Conservation (phyloP, 37 sponge, comb jelly and placozoan species). For the Cliona cf. orientalis region DNA sequence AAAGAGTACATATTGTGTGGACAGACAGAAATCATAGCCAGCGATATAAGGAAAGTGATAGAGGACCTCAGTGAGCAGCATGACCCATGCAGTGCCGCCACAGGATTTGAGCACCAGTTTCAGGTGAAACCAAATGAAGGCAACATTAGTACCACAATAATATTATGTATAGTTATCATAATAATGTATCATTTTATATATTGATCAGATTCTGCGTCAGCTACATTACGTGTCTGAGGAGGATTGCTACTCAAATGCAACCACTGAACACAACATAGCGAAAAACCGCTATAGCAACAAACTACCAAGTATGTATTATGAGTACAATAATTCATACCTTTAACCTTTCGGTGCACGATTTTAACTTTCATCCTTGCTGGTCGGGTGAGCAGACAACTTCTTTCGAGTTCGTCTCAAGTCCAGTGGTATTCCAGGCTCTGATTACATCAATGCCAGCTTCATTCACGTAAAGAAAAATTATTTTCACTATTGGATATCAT, state of each 20-base stretch:
- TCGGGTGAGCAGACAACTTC: conserved; percentile 45
- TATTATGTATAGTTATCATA: no score
- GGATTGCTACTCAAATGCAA: conserved; percentile 17
- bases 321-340: no score
- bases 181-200: no score
- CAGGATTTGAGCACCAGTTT: conserved; percentile 75
- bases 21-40: conserved; percentile 69
- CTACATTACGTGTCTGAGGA: not conserved
- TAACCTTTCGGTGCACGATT: no score
- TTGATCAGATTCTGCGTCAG: conserved; percentile 49
- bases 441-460: conserved; percentile 68
- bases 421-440: conserved; percentile 38
- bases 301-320: conserved; percentile 66
- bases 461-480: no score
- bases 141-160: no score
- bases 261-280: conserved; percentile 6
- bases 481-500: no score
- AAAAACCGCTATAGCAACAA: conserved; percentile 64
- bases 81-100: not conserved
- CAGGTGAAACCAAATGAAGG: conserved; percentile 57
- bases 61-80: conserved; percentile 25
- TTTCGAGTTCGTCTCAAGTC: conserved; percentile 28
- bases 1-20: conserved; percentile 79
- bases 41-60: conserved; percentile 49
- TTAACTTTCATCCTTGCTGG: no score